Evolutionary conservation across 1,140 invertebrate species (phyloP).

Genomic region (Diabrotica virgifera): DNA sequence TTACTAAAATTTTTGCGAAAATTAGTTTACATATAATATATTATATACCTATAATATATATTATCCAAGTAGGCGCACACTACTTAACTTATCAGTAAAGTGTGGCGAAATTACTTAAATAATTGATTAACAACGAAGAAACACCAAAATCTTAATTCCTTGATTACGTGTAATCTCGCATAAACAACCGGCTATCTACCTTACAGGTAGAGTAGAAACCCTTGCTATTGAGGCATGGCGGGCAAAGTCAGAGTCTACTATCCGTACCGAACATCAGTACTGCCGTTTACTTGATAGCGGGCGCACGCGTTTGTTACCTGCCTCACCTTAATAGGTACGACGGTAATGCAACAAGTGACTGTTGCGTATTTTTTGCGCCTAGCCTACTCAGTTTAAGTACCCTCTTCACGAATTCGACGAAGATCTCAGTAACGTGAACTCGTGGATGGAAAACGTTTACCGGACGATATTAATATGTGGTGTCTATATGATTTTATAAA

Average conservation of each 20-base stretch:
- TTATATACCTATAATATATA: no score
- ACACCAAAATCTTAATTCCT: background rate
- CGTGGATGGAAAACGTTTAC: background rate
- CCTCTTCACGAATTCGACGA: background rate
- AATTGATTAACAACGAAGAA: background rate
- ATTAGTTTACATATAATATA: no score
- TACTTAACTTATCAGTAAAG: background rate
- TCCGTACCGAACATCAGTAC: constrained; percentile 24
- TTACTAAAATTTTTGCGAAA: no score
- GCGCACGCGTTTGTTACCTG: constrained; percentile 19
- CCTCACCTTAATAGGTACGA: constrained; percentile 15
- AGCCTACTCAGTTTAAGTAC: constrained; percentile 20
- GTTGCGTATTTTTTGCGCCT: constrained; percentile 20
- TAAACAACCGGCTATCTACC: constrained; percentile 13
- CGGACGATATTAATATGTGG: no score
- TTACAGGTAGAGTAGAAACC: constrained; percentile 23
- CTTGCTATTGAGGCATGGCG: constrained; percentile 32
- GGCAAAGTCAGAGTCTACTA: constrained; percentile 30
- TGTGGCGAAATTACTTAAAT: constrained; percentile 4
- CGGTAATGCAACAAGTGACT: constrained; percentile 24
- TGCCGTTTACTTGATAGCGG: constrained; percentile 20
- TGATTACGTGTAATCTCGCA: constrained; percentile 1
- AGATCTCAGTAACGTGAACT: background rate
- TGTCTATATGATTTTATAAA: no score
- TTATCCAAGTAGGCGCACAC: no score